A percentile compares a stretch with the other conserved stretches of the same genome.
Evolutionary conservation across 1,140 invertebrate genomes (phyloP).

Genomic region (Calycopis cecrops): DNA sequence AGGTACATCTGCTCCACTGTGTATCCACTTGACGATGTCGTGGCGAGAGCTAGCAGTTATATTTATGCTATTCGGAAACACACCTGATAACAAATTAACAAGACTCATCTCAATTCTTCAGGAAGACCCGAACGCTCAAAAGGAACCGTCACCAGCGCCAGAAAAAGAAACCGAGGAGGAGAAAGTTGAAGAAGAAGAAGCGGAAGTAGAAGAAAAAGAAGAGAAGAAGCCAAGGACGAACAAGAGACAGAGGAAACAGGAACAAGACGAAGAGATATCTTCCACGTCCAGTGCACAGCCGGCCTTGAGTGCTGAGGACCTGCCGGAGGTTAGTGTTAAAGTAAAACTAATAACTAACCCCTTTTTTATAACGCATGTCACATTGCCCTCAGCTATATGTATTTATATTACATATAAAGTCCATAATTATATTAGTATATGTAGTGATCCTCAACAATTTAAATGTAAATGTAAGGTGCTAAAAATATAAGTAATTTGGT

Average conservation of each 20-base stretch:
- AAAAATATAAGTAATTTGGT: no score
- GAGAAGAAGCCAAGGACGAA: slow-evolving; percentile 30
- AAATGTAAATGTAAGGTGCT: no score
- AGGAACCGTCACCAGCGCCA: slow-evolving; percentile 40
- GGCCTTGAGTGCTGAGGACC: slow-evolving; percentile 25
- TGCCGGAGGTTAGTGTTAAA: slow-evolving; percentile 33
- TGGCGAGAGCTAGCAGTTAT: no score
- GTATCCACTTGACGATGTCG: no score
- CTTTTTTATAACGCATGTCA: neutral
- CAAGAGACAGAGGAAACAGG: slow-evolving; percentile 42
- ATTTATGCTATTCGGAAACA: no score
- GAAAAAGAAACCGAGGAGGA: slow-evolving; percentile 38
- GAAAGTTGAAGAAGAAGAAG: slow-evolving; percentile 28
- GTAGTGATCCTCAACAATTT: no score
- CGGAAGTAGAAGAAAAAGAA: slow-evolving; percentile 26
- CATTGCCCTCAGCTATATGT: neutral
- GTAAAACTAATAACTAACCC: no score
- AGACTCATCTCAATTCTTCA: no score
- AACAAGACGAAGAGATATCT: slow-evolving; percentile 55
- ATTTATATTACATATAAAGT: no score
- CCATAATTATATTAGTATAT: no score
- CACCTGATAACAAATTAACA: no score
- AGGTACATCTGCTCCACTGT: no score
- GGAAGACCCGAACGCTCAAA: slow-evolving; percentile 43
- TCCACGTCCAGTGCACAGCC: slow-evolving; percentile 45